These are phyloP conservation scores for Lasiurus borealis DNA, from an alignment of 2,113 vertebrate genomes.

Conservation along the genomic window DNA sequence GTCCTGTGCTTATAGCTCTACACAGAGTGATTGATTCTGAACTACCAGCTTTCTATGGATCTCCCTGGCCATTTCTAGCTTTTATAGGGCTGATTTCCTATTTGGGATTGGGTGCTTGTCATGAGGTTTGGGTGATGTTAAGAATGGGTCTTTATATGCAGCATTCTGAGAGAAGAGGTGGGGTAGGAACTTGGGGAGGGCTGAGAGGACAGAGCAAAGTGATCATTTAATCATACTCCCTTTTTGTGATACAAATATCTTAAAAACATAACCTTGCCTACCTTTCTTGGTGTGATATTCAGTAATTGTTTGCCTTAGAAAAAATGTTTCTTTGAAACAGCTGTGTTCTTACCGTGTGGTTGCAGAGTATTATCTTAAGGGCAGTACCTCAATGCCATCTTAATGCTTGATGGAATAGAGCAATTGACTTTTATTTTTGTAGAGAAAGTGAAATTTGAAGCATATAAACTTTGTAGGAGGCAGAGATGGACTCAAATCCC, in stretches of 20 bases:
- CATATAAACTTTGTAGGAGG: neutral
- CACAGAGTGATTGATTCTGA: neutral
- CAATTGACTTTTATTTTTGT: slow-evolving; percentile 17
- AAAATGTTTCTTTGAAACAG: neutral
- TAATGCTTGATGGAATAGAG: neutral
- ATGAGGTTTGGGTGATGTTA: neutral
- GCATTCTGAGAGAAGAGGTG: neutral
- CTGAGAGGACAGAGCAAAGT: neutral
- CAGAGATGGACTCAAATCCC: neutral
- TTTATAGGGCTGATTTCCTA: neutral
- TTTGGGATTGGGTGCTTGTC: neutral
- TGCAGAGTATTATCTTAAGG: neutral
- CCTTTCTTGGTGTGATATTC: neutral
- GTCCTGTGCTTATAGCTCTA: neutral
- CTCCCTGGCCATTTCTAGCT: neutral
- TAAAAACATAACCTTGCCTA: neutral
- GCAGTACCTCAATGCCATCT: neutral
- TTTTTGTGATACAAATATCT: neutral
- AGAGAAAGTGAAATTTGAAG: slow-evolving; percentile 20
- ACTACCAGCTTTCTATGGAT: neutral
- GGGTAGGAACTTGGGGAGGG: neutral
- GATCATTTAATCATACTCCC: neutral
- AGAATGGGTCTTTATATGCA: neutral
- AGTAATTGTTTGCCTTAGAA: neutral
- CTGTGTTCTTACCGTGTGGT: neutral